Evolutionary conservation across 2,888 invertebrate species (phyloP).

Genomic region (Aleiodes leptofemur): DNA sequence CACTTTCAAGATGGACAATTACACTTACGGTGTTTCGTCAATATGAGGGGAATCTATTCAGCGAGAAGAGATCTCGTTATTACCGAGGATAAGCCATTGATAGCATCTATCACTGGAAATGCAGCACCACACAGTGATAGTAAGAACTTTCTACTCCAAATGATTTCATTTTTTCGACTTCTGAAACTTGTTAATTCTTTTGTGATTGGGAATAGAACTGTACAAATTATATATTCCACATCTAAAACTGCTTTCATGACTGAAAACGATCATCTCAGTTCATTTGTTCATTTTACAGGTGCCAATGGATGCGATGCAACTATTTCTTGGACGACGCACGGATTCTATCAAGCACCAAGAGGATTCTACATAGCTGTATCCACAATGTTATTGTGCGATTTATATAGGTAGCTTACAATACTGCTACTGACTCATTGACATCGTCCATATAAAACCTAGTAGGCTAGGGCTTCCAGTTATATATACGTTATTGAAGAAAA

Average conservation of each 20-base stretch:
- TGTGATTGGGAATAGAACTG: too few species aligned
- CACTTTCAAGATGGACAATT: slow-evolving; percentile 68
- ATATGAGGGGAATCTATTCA: slow-evolving; percentile 67
- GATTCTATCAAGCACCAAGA: slow-evolving; percentile 15
- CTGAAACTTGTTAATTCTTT: too few species aligned
- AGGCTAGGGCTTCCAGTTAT: slow-evolving; percentile 75
- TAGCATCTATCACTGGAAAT: slow-evolving; percentile 72
- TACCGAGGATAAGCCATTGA: slow-evolving; percentile 67
- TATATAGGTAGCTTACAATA: slow-evolving; percentile 38
- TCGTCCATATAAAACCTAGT: slow-evolving; percentile 75
- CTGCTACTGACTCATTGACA: slow-evolving; percentile 62
- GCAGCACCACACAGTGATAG: slow-evolving; percentile 69
- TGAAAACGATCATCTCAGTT: not conserved
- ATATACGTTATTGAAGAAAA: slow-evolving; percentile 58
- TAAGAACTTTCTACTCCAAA: slow-evolving; percentile 58
- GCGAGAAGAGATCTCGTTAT: slow-evolving; percentile 66
- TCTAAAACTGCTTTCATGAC: too few species aligned
- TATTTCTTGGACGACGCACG: slow-evolving; percentile 13
- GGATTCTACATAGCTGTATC: slow-evolving; percentile 29
- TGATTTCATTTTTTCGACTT: too few species aligned
- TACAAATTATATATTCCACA: too few species aligned
- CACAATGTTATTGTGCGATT: slow-evolving; percentile 31
- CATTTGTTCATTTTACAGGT: not conserved
- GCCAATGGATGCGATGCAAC: slow-evolving; percentile 34
- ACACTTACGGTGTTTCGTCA: slow-evolving; percentile 67